Conservation (phyloP, 1,140 invertebrate species). For the Cecropterus lyciades region DNA sequence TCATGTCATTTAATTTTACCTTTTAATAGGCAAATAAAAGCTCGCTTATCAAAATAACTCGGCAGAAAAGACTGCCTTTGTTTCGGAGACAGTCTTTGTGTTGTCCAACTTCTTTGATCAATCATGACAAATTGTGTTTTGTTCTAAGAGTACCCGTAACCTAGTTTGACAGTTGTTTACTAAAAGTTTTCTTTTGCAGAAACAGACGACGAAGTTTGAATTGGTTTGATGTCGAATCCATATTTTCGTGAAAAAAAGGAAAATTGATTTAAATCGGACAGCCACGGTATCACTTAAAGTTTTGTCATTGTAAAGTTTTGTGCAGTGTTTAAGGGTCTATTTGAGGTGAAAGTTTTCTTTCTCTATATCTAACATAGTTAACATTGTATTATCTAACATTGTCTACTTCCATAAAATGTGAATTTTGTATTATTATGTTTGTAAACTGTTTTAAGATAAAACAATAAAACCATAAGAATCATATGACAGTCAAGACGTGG, state of each 20-base stretch:
- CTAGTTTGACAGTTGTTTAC: slow-evolving; percentile 67
- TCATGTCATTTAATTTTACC: slow-evolving; percentile 14
- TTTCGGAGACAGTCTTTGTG: slow-evolving; percentile 54
- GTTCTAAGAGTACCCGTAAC: slow-evolving; percentile 63
- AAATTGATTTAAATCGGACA: slow-evolving; percentile 37
- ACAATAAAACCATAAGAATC: no score
- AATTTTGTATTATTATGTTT: no score
- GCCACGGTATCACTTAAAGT: neutral
- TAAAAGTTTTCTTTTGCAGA: slow-evolving; percentile 61
- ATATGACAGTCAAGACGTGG: no score
- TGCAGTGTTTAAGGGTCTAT: neutral
- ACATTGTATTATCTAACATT: no score
- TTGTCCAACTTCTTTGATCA: slow-evolving; percentile 73
- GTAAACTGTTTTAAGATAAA: no score
- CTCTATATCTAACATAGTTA: no score
- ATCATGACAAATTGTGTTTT: slow-evolving; percentile 78
- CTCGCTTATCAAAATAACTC: slow-evolving; percentile 17
- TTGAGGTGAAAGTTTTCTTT: neutral
- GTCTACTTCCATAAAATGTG: no score
- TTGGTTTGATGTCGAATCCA: slow-evolving; percentile 61
- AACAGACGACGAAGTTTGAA: slow-evolving; percentile 61
- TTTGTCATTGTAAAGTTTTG: neutral
- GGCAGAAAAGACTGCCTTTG: slow-evolving; percentile 48
- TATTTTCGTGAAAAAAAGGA: slow-evolving; percentile 49
- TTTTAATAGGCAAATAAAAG: slow-evolving; percentile 29